Evolutionary conservation across 2,888 invertebrate genomes (phyloP).

Genomic region (Tenodera sinensis): DNA sequence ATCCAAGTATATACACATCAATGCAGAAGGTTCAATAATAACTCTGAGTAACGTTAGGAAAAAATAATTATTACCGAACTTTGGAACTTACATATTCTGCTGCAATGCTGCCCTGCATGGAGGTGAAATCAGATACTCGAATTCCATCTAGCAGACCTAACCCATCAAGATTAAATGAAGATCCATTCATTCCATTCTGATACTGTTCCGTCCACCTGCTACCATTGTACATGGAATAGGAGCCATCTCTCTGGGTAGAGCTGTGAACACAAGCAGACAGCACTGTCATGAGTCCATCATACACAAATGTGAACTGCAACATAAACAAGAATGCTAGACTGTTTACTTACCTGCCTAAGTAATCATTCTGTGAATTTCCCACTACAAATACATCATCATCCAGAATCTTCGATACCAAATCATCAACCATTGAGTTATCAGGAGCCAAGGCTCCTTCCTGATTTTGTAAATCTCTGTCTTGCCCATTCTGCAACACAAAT

Average conservation of each 20-base stretch:
- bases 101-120: background rate
- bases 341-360: background rate
- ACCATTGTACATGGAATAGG: conserved; percentile 22
- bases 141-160: conserved; percentile 15
- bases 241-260: background rate
- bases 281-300: background rate
- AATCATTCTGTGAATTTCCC: conserved; percentile 34
- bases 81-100: conserved; percentile 22
- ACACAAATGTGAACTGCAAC: background rate
- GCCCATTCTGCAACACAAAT: conserved; percentile 24
- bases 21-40: background rate
- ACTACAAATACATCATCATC: conserved; percentile 50
- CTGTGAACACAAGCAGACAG: background rate
- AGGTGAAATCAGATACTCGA: conserved; percentile 21
- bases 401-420: conserved; percentile 61
- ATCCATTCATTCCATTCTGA: conserved; percentile 16
- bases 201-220: conserved; percentile 20
- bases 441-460: conserved; percentile 40
- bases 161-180: conserved; percentile 1
- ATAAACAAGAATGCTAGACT: too few relatives aligned
- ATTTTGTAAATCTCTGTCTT: conserved; percentile 23
- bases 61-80: background rate
- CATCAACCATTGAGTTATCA: conserved; percentile 61
- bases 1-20: too few relatives aligned
- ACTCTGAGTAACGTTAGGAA: background rate